Evolutionary conservation across 2,113 vertebrate species (phyloP).

Genomic region (Sinosuthora webbiana): DNA sequence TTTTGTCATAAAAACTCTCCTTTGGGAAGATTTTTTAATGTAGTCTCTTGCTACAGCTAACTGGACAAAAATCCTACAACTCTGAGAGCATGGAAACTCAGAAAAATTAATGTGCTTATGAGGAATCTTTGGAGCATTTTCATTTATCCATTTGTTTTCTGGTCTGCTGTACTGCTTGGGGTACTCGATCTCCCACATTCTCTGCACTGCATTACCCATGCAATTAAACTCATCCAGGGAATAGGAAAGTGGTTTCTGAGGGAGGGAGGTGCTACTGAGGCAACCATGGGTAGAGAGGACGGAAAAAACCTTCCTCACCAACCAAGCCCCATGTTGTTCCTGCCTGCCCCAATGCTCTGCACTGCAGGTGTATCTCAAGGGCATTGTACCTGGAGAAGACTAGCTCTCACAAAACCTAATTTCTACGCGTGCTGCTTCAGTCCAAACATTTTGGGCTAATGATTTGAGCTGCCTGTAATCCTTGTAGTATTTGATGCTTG

Average conservation of each 20-base stretch:
- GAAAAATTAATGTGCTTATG: neutral
- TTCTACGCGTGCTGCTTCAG: neutral
- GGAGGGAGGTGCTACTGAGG: neutral
- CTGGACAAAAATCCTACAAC: neutral
- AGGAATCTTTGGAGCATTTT: neutral
- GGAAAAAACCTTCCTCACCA: neutral
- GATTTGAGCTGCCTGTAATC: neutral
- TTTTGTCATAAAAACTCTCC: neutral
- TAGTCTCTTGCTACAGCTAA: neutral
- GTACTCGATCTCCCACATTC: neutral
- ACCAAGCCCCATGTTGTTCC: neutral
- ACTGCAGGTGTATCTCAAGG: neutral
- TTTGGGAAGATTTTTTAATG: neutral
- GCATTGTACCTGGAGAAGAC: neutral
- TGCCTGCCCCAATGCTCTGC: neutral
- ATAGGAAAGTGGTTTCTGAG: neutral
- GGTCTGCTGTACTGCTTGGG: neutral
- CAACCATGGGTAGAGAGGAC: neutral
- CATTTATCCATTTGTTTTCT: neutral
- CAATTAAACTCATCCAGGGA: neutral
- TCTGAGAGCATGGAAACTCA: neutral
- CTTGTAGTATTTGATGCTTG: neutral
- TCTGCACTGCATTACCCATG: neutral
- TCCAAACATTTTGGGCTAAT: neutral
- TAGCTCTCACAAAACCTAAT: neutral